These are phyloP conservation scores for Eupithecia abbreviata DNA, from an alignment of 2,888 invertebrate genomes.

Conservation along the genomic window DNA sequence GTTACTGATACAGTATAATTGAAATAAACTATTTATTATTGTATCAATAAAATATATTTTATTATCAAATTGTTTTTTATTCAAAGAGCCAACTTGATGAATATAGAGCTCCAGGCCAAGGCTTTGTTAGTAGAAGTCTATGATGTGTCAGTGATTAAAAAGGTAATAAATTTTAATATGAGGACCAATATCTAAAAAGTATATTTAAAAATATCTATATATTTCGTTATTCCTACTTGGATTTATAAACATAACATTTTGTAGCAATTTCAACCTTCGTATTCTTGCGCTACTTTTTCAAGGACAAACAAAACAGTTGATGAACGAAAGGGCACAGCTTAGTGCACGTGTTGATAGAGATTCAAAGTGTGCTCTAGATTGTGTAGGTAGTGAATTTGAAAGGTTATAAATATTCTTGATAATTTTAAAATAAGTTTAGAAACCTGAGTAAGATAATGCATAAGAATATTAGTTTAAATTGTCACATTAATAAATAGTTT, in stretches of 20 bases:
- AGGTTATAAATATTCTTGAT: not conserved
- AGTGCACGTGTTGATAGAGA: slow-evolving; percentile 12
- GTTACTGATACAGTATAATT: not conserved
- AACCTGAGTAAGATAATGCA: not conserved
- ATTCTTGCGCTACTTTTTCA: not conserved
- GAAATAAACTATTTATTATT: not conserved
- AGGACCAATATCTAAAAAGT: no score
- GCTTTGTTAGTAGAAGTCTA: not conserved
- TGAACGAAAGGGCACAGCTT: slow-evolving; percentile 12
- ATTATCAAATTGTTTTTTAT: not conserved
- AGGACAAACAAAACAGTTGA: slow-evolving; percentile 26
- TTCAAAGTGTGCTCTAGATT: not conserved
- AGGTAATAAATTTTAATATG: not conserved
- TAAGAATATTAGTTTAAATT: not conserved
- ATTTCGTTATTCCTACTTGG: not conserved
- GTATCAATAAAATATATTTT: not conserved
- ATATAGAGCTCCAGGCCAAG: not conserved
- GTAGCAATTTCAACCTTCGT: not conserved
- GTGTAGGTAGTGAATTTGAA: not conserved
- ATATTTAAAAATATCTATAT: no score
- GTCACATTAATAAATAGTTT: not conserved
- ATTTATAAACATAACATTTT: not conserved
- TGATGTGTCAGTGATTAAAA: not conserved
- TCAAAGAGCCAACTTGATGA: not conserved
- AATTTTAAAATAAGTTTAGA: not conserved